phyloP scores from a whole-genome alignment of 2,888 invertebrate genomes.

The Glomeris marginata region DNA sequence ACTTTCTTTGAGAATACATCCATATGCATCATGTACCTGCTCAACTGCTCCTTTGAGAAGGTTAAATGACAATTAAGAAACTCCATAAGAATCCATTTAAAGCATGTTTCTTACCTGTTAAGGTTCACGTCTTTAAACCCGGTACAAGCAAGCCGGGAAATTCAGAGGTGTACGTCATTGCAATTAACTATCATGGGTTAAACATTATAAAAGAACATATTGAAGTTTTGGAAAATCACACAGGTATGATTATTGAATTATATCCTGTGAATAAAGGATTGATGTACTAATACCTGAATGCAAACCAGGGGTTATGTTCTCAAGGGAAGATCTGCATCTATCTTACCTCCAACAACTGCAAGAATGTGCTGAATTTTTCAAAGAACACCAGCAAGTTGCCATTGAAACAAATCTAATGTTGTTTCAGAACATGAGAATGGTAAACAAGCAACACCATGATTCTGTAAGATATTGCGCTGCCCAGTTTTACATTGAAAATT shows the following conservation, averaged over 20 bases:
- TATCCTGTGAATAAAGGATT: too few relatives aligned
- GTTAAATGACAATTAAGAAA: too few relatives aligned
- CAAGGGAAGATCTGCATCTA: neutral
- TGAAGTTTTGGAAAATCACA: too few relatives aligned
- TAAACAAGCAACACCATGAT: too few relatives aligned
- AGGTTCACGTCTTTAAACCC: constrained; percentile 69
- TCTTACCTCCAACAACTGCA: neutral
- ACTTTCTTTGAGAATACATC: constrained; percentile 75
- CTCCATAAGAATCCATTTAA: neutral
- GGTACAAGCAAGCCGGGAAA: constrained; percentile 88
- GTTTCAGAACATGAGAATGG: neutral
- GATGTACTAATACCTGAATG: too few relatives aligned
- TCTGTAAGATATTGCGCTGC: too few relatives aligned
- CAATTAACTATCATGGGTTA: constrained; percentile 19
- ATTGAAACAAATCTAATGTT: neutral
- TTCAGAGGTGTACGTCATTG: constrained; percentile 79
- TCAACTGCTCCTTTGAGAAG: constrained; percentile 53
- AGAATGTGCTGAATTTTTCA: constrained; percentile 1
- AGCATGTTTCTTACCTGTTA: constrained; percentile 16
- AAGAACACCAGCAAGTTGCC: neutral
- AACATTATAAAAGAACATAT: too few relatives aligned
- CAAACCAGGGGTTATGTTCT: neutral
- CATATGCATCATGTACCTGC: constrained; percentile 58
- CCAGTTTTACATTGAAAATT: too few relatives aligned
- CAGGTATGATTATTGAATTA: too few relatives aligned